Percentiles rank a stretch among this genome's conserved stretches.
Evolutionary conservation across 2,797 vertebrate species (phyloP).

Genomic region (Gymnocypris eckloni): DNA sequence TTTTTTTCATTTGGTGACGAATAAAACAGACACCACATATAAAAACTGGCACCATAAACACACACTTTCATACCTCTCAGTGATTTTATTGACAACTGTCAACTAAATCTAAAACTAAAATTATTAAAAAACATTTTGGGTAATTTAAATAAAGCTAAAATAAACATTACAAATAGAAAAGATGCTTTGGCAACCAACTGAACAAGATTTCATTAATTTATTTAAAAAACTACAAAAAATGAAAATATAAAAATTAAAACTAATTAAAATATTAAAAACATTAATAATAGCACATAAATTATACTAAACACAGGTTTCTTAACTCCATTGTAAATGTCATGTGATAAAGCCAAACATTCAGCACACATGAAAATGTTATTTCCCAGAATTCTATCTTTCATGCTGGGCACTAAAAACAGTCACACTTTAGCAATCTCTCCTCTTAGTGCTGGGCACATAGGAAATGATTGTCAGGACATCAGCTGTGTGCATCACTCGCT

Average conservation of each 20-base stretch:
- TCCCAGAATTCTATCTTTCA: background rate
- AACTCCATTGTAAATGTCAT: background rate
- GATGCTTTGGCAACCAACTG: background rate
- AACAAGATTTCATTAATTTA: too few species aligned
- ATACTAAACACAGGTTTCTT: background rate
- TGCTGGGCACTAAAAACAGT: background rate
- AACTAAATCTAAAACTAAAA: background rate
- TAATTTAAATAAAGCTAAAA: background rate
- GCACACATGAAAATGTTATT: background rate
- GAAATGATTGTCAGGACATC: conserved; percentile 39
- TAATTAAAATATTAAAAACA: background rate
- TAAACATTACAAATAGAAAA: background rate
- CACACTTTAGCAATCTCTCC: background rate
- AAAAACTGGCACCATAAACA: background rate
- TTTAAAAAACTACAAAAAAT: background rate
- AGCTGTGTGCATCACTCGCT: conserved; percentile 24
- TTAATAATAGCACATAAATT: background rate
- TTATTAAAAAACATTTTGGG: background rate
- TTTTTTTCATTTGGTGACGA: background rate
- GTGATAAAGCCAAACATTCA: background rate
- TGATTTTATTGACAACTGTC: background rate
- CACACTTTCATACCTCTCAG: background rate
- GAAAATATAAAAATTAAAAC: background rate
- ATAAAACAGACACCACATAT: background rate
- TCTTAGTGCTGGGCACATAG: conserved; percentile 1